Evolutionary conservation across 2,888 invertebrate species (phyloP).

Genomic region (Drosophila hamatofila): DNA sequence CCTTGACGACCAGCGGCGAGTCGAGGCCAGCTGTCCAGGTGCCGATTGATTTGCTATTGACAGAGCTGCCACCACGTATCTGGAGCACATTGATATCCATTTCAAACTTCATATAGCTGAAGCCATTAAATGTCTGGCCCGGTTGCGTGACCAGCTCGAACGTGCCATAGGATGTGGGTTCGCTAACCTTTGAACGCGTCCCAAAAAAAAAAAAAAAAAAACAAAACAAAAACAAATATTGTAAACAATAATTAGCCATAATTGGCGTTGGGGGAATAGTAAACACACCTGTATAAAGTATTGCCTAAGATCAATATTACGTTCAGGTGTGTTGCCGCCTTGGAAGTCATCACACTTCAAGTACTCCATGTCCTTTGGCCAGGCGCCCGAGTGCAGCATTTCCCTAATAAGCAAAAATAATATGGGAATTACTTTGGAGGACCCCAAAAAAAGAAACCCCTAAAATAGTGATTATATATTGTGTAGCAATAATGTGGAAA

Average conservation of each 20-base stretch:
- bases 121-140: constrained; percentile 88
- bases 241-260: constrained; percentile 53
- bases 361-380: constrained; percentile 91
- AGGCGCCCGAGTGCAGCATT: constrained; percentile 89
- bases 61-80: constrained; percentile 90
- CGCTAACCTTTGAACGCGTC: constrained; percentile 86
- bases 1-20: constrained; percentile 88
- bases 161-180: constrained; percentile 90
- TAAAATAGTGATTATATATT: neutral
- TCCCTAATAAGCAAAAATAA: constrained; percentile 86
- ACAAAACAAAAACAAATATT: constrained; percentile 6
- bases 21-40: constrained; percentile 92
- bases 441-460: neutral
- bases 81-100: constrained; percentile 90
- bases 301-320: constrained; percentile 89
- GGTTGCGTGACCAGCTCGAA: constrained; percentile 88
- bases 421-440: neutral
- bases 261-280: constrained; percentile 20
- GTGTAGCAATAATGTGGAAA: too few species aligned
- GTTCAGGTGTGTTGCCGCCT: constrained; percentile 90
- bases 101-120: constrained; percentile 91
- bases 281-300: constrained; percentile 88
- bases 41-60: constrained; percentile 90
- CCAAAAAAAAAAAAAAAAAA: neutral
- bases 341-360: constrained; percentile 92